Evolutionary conservation across 2,797 vertebrate genomes (phyloP), one percentile per base, ranked within the genome.

Genomic region (Periparus ater): DNA sequence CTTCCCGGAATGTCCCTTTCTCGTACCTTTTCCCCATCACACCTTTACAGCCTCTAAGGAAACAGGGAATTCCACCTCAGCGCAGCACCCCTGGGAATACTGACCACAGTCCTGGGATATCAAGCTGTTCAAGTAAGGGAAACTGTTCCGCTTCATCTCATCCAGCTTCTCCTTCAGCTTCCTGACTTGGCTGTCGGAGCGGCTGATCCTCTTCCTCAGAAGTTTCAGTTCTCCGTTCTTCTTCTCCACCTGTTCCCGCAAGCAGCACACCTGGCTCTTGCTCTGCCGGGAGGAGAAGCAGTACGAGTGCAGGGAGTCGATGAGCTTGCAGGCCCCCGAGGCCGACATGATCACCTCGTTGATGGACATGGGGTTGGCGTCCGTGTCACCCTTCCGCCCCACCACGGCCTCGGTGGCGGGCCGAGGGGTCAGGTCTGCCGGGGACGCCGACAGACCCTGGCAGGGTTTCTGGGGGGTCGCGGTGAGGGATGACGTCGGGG

Each of bases 311-410:
- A 98, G 95, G 0, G 98, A 98, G 85, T 97, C 97, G 18, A 98
- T 98, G 81, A 98, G 97, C 85, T 94, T 96, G 95, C 97, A 98
- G 47, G 98, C 98, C 27, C 98, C 98, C 0, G 98, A 98, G 3
- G 98, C 98, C 0, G 98, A 98, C 95, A 98, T 95, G 88, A 98
- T 98, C 65, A 98, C 98, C 94, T 98, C 98, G 0, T 98, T 98
- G 96, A 98, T 98, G 30, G 98, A 98, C 98, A 98, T 98, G 86
- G 98, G 98, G 79, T 96, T 98, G 81, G 98, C 98, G 4, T 98
- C 98, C 0, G 95, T 97, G 50, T 97, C 97, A 5, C 97, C 97
- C 10, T 97, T 98, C 26, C 40, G 94, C 7, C 97, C 95, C 63
- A 77, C 17, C 74, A 97, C 98, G 0, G 98, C 98, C 81, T 98